These are phyloP conservation scores for Theropithecus gelada DNA, from an alignment of 2,113 vertebrate species.

Conservation along the genomic window DNA sequence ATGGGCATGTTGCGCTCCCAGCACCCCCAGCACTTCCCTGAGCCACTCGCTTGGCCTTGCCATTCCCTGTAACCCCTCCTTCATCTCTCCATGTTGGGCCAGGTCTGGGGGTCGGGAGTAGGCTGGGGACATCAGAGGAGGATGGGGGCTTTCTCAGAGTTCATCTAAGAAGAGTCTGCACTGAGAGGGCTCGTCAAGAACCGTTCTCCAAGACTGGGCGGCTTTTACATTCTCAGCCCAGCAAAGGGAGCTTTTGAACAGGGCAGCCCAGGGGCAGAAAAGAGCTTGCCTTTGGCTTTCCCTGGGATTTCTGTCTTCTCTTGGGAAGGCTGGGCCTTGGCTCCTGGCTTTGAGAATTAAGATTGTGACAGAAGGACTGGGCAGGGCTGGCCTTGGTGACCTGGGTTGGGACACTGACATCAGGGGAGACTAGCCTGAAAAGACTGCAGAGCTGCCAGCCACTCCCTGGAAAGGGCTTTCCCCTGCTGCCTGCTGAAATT, in stretches of 20 bases:
- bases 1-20: rapidly evolving
- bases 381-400: neutral
- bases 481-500: neutral
- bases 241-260: neutral
- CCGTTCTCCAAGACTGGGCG: rapidly evolving
- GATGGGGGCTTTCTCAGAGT: neutral
- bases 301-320: neutral
- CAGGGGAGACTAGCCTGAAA: neutral
- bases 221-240: neutral
- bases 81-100: neutral
- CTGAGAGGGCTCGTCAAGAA: neutral
- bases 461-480: neutral
- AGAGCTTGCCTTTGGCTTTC: neutral
- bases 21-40: neutral
- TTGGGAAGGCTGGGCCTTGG: neutral
- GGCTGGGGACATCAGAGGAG: neutral
- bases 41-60: rapidly evolving
- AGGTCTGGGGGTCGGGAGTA: neutral
- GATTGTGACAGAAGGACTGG: neutral
- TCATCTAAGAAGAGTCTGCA: neutral
- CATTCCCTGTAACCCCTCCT: too few relatives aligned
- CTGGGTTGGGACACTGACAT: neutral
- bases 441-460: too few relatives aligned
- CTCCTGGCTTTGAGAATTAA: neutral
- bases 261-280: neutral